Evolutionary conservation across 2,113 vertebrate genomes (phyloP), one percentile per base, ranked within the genome.

Genomic region (Amia ocellicauda): DNA sequence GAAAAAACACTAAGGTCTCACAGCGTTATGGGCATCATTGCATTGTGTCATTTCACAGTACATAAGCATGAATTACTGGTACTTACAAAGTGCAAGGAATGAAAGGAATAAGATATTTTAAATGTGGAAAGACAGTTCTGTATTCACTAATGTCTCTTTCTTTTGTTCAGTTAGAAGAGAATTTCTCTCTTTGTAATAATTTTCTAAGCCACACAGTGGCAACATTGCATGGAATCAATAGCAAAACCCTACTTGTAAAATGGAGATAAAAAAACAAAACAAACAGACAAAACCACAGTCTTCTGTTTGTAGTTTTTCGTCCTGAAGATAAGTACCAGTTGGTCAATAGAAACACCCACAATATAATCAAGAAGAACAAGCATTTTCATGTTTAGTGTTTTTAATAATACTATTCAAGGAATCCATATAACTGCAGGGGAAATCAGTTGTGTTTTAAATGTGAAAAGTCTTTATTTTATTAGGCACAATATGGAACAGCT

Each of bases 81-180:
- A 36, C 67, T 60, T 4, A 8, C 56, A 49, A 51, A 73, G 69
- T 69, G 40, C 13, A 67, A 26, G 53, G 61, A 58, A 69, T 10
- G 62, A 64, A 67, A 60, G 50, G 62, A 74, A 69, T 68, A 61
- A 61, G 69, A 72, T 70, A 54, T 45, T 68, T 80, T 83, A 78
- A 76, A 79, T 72, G 73, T 80, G 64, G 28, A 19, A 3, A 19
- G 51, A 52, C 49, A 55, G 47, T 9, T 49, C 66, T 24, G 31
- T 55, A 47, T 69, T 71, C 58, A 57, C 65, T 58, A 56, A 36
- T 64, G 60, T 67, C 60, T 62, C 36, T 58, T 53, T 54, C 62
- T 58, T 49, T 61, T 73, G 65, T 69, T 58, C 31, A 31, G 13
- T 26, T 20, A 58, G 24, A 58, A 63, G 64, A 57, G 20, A 70